These are phyloP conservation scores for Rhopalosiphum nymphaeae DNA, from an alignment of 2,888 invertebrate genomes.

Conservation along the genomic window DNA sequence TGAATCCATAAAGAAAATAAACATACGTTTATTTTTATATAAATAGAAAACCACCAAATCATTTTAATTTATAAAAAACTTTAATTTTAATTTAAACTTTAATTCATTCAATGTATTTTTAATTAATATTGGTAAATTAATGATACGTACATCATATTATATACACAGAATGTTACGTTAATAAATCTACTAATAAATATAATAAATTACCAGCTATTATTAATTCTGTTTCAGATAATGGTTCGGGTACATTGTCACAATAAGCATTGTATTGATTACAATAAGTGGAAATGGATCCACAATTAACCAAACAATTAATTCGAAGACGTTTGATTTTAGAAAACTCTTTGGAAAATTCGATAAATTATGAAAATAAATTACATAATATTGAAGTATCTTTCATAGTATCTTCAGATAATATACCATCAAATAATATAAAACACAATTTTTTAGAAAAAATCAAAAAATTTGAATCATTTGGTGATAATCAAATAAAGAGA, in stretches of 20 bases:
- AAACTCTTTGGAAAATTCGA: conserved; percentile 2
- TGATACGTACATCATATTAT: not conserved
- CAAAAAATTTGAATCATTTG: conserved; percentile 55
- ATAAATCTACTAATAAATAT: not conserved
- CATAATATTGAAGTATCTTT: not conserved
- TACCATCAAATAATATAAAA: conserved; percentile 23
- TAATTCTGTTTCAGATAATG: conserved; percentile 51
- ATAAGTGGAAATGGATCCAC: conserved; percentile 51
- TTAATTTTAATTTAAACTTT: too few species aligned
- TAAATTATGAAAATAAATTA: conserved; percentile 20
- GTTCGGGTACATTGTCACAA: not conserved
- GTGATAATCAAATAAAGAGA: conserved; percentile 9
- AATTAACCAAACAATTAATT: conserved; percentile 47
- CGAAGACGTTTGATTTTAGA: conserved; percentile 55
- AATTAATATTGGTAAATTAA: too few species aligned
- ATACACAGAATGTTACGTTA: not conserved
- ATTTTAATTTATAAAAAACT: too few species aligned
- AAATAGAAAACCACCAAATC: too few species aligned
- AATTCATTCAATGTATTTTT: too few species aligned
- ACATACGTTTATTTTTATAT: too few species aligned
- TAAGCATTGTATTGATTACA: not conserved
- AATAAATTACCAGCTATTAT: not conserved
- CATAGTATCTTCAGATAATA: not conserved
- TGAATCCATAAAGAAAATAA: too few species aligned
- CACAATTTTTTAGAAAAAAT: conserved; percentile 53